Conservation (phyloP, 2,888 invertebrate species). For the Pyrgus malvae region DNA sequence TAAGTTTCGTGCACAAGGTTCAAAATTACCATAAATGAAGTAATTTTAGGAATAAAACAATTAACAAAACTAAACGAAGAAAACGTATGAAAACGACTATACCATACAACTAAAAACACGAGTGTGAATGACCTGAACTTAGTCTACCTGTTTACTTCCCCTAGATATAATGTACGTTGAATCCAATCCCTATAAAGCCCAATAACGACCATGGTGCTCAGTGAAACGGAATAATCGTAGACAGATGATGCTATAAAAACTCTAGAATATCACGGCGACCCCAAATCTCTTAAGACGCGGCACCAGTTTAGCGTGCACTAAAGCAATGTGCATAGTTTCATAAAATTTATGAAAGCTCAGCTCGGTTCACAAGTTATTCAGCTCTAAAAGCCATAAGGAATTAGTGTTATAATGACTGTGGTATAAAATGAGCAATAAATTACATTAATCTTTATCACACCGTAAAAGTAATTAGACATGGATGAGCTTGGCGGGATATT, state of each 20-base stretch:
- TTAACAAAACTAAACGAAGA: too few species aligned
- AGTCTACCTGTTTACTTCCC: too few species aligned
- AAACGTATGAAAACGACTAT: too few species aligned
- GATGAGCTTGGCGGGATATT: conserved; percentile 10
- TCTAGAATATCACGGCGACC: neutral
- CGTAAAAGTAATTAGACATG: conserved; percentile 22
- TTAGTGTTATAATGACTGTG: conserved; percentile 18
- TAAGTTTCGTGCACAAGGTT: too few species aligned
- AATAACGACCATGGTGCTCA: too few species aligned
- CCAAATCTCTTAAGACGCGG: neutral
- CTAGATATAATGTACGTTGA: too few species aligned
- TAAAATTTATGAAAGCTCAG: conserved; percentile 10
- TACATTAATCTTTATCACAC: conserved; percentile 23
- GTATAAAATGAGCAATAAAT: conserved; percentile 20
- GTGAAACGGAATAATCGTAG: neutral
- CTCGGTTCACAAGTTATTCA: conserved; percentile 13
- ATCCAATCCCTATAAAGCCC: neutral
- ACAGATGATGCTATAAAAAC: neutral
- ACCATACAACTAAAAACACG: too few species aligned
- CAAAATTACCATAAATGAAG: too few species aligned
- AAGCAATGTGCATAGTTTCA: neutral
- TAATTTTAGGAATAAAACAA: too few species aligned
- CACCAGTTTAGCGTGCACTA: neutral
- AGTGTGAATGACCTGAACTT: too few species aligned
- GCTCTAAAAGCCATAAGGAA: conserved; percentile 20